Evolutionary conservation across 1,140 invertebrate species (phyloP).

Genomic region (Diorhabda elongata): DNA sequence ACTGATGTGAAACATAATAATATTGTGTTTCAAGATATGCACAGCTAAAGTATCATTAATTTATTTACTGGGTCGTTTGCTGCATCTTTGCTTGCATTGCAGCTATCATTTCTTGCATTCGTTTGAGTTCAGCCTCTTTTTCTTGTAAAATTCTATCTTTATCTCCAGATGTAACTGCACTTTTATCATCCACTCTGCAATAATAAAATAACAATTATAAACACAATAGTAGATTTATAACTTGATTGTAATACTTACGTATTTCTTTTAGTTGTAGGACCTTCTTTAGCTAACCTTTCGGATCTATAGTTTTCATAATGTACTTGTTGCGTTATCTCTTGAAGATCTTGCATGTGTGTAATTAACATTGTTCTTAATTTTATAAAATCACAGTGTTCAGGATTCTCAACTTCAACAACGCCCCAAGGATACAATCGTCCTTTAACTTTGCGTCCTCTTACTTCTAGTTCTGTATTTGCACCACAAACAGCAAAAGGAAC

Average conservation of each 20-base stretch:
- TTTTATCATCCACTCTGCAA: slow-evolving; percentile 39
- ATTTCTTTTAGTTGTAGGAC: slow-evolving; percentile 65
- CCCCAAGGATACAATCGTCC: slow-evolving; percentile 98
- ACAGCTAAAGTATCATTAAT: background rate
- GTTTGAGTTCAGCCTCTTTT: slow-evolving; percentile 83
- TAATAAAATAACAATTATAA: background rate
- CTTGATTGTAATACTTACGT: slow-evolving; percentile 52
- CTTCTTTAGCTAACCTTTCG: slow-evolving; percentile 77
- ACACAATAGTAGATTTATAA: no score
- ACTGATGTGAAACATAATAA: no score
- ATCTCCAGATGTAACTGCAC: slow-evolving; percentile 54
- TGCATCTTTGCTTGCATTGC: slow-evolving; percentile 93
- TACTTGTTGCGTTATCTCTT: slow-evolving; percentile 92
- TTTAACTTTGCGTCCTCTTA: slow-evolving; percentile 81
- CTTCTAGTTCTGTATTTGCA: slow-evolving; percentile 87
- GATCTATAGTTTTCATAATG: slow-evolving; percentile 96
- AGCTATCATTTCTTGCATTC: slow-evolving; percentile 93
- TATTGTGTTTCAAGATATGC: slow-evolving; percentile 11
- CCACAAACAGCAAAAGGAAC: slow-evolving; percentile 99
- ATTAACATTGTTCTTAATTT: slow-evolving; percentile 97
- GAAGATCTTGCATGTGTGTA: slow-evolving; percentile 93
- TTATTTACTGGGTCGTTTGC: slow-evolving; percentile 50
- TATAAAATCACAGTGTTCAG: slow-evolving; percentile 98
- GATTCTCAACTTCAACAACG: slow-evolving; percentile 98
- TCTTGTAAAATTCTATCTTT: slow-evolving; percentile 83